Evolutionary conservation across 2,888 invertebrate genomes (phyloP), one percentile per base, ranked within the genome.

Genomic region (Eilema caniola): DNA sequence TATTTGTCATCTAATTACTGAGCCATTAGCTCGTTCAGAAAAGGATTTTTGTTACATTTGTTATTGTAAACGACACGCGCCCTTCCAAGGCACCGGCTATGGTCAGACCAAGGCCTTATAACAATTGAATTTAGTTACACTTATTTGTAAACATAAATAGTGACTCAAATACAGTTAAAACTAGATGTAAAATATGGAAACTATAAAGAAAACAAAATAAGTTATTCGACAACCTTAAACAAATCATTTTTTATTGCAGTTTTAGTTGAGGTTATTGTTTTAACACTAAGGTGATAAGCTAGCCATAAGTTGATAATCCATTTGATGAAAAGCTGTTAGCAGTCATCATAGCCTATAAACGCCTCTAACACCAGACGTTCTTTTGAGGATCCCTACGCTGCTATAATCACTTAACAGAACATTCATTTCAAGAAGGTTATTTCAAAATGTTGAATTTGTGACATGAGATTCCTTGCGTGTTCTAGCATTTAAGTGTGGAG

Each of bases 1-100:
- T 82, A 87, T 88, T 86, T 88, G 88, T 90, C 84, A 82, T 85
- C 81, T 88, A 90, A 91, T 91, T 88, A 88, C 87, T 47, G 76
- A 71, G 84, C 85, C 86, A 89, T 92, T 90, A 89, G 76, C 62
- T 71, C 69, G 74, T 70, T 69, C 66, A 83, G 81, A 85, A 85
- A 88, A 87, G 83, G 82, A 79, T 81, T 84, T 86, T 86, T 86
- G 82, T 79, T 70, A 74, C 61, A 81, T 78, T 78, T 79, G 71
- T 76, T 80, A 80, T 86, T 85, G 85, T 86, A 76, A 53, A 62
- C 72, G 85, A 84, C 89, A 89, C 90, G 89, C 85, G 90, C 86
- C 87, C 83, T 83, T 83, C 75, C 72, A 61, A 73, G 75, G 70
- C 74, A 64, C 76, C 83, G 81, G 77, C 77, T 72, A 76, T 77